A percentile compares a stretch with the other conserved stretches of the same genome.
These are phyloP conservation scores for Nezara viridula DNA, from an alignment of 2,888 invertebrate genomes.

Conservation along the genomic window DNA sequence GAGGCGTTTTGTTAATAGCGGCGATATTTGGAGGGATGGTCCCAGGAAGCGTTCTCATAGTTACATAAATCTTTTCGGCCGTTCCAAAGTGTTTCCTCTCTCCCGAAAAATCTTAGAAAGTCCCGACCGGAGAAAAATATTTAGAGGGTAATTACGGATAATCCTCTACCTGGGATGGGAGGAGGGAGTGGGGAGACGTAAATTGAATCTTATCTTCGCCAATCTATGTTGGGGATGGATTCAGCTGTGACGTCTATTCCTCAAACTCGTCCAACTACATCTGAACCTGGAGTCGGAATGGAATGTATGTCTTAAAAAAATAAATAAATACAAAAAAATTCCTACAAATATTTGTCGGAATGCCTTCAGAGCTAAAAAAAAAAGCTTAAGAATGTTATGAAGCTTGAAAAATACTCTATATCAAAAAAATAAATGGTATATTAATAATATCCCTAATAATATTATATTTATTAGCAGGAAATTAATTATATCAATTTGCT, in stretches of 20 bases:
- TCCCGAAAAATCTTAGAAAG: slow-evolving; percentile 37
- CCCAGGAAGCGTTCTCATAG: background rate
- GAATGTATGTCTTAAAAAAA: background rate
- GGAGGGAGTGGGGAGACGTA: background rate
- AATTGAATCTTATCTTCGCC: background rate
- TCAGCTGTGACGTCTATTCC: background rate
- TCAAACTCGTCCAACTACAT: background rate
- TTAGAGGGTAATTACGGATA: slow-evolving; percentile 2
- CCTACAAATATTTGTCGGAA: too few relatives aligned
- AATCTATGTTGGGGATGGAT: background rate
- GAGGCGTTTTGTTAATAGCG: slow-evolving; percentile 9
- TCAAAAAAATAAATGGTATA: too few relatives aligned
- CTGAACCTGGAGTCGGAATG: background rate
- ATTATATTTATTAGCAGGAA: too few relatives aligned
- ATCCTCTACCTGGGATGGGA: background rate
- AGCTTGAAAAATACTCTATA: too few relatives aligned
- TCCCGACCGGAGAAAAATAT: background rate
- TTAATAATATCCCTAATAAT: too few relatives aligned
- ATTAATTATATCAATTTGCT: too few relatives aligned
- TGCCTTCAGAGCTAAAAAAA: too few relatives aligned
- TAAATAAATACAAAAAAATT: too few relatives aligned
- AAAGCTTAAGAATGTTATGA: too few relatives aligned
- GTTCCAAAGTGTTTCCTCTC: background rate
- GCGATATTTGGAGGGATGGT: slow-evolving; percentile 5
- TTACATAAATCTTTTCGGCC: background rate